Conservation (phyloP, 1,140 invertebrate species). For the Ladona fulva region DNA sequence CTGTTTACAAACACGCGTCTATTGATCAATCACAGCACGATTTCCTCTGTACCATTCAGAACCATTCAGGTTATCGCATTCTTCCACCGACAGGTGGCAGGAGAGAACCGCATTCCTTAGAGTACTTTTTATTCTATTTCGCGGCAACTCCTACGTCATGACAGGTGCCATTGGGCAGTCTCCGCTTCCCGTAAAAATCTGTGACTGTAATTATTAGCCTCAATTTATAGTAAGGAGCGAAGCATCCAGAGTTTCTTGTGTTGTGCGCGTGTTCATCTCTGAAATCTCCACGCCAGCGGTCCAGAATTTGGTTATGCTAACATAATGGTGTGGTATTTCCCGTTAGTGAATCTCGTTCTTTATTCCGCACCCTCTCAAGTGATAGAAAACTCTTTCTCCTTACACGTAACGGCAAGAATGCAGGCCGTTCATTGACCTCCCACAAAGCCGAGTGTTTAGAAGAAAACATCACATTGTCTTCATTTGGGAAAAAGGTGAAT, state of each 20-base stretch:
- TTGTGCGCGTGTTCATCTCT: too few relatives aligned
- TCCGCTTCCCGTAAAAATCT: neutral
- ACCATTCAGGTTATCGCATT: neutral
- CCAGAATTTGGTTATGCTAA: neutral
- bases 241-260: too few relatives aligned
- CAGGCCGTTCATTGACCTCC: neutral
- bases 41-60: neutral
- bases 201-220: neutral
- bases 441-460: neutral
- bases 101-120: neutral
- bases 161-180: neutral
- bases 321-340: neutral
- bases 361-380: conserved; percentile 4
- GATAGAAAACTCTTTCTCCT: neutral
- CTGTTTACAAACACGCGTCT: neutral
- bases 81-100: neutral
- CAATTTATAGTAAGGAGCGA: too few relatives aligned
- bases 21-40: neutral
- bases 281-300: too few relatives aligned
- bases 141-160: conserved; percentile 6
- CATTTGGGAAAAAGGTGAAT: neutral
- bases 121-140: neutral
- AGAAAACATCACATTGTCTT: neutral
- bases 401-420: neutral
- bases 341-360: neutral